These are phyloP conservation scores for Apamea monoglypha DNA, from an alignment of 2,888 invertebrate species.

Conservation along the genomic window DNA sequence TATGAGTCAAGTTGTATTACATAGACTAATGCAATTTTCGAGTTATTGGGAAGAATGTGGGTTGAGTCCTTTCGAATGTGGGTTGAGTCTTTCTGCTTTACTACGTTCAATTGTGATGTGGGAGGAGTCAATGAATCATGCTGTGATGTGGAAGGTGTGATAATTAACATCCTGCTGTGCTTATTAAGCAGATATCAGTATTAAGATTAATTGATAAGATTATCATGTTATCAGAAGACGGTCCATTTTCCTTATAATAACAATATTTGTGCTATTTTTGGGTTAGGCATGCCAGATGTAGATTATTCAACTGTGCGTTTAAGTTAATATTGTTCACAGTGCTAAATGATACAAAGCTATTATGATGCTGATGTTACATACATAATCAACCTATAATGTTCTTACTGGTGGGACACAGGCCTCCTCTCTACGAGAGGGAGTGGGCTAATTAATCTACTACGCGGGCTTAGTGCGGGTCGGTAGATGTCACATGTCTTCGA, in stretches of 20 bases:
- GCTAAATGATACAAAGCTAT: background rate
- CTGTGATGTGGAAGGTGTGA: constrained; percentile 15
- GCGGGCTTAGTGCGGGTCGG: too few relatives aligned
- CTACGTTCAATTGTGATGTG: background rate
- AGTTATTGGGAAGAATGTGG: too few relatives aligned
- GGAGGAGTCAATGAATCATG: constrained; percentile 26
- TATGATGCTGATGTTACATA: background rate
- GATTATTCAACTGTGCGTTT: background rate
- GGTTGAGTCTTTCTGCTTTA: too few relatives aligned
- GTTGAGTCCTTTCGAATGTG: too few relatives aligned
- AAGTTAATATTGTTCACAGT: background rate
- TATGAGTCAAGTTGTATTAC: too few relatives aligned
- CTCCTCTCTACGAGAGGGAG: too few relatives aligned
- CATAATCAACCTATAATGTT: too few relatives aligned
- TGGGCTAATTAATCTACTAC: too few relatives aligned
- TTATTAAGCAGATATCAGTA: constrained; percentile 30
- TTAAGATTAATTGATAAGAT: constrained; percentile 46
- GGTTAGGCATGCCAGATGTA: constrained; percentile 1
- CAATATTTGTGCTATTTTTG: constrained; percentile 9
- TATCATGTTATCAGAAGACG: constrained; percentile 61
- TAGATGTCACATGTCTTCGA: too few relatives aligned
- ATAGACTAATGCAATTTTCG: too few relatives aligned
- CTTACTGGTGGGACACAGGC: too few relatives aligned
- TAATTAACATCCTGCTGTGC: constrained; percentile 40
- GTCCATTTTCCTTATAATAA: constrained; percentile 58